A percentile compares a stretch with the other conserved stretches of the same genome.
Conservation (phyloP, 1,140 invertebrate species). For the Drosophila melanica region DNA sequence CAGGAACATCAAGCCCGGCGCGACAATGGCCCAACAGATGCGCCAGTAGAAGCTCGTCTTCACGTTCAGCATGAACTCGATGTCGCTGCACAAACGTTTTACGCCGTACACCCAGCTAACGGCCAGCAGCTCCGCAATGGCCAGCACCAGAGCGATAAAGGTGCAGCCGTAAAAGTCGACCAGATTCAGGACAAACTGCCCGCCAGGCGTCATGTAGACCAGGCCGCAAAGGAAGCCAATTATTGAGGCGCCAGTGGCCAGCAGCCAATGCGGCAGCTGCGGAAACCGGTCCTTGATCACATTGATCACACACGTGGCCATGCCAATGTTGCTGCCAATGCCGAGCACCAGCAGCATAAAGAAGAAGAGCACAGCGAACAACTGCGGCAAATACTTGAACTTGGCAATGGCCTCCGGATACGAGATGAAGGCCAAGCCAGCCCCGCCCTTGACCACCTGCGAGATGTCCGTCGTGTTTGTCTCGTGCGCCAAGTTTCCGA, state of each 20-base stretch:
- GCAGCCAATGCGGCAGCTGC: constrained; percentile 86
- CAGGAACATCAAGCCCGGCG: constrained; percentile 89
- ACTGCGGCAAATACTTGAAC: constrained; percentile 90
- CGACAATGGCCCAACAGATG: constrained; percentile 91
- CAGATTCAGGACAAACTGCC: constrained; percentile 92
- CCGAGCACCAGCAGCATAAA: constrained; percentile 93
- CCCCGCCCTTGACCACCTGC: constrained; percentile 86
- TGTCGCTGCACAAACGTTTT: constrained; percentile 86
- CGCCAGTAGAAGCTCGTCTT: constrained; percentile 91
- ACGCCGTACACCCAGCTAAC: constrained; percentile 91
- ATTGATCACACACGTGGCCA: constrained; percentile 88
- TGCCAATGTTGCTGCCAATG: constrained; percentile 89
- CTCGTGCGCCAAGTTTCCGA: constrained; percentile 90
- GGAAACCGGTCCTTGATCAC: constrained; percentile 90
- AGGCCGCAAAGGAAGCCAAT: constrained; percentile 89
- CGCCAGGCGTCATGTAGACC: constrained; percentile 92
- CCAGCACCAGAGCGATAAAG: constrained; percentile 91
- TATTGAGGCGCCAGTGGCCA: constrained; percentile 86
- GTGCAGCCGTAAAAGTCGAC: constrained; percentile 94
- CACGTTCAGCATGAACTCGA: constrained; percentile 90
- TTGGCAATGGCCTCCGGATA: constrained; percentile 95
- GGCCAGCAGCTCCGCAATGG: constrained; percentile 88
- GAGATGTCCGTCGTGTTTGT: constrained; percentile 85
- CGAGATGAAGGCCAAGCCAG: constrained; percentile 90
- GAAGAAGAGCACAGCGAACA: constrained; percentile 95